Evolutionary conservation across 2,113 vertebrate species (phyloP), one percentile per base, ranked within the genome.

Genomic region (Triplophysa siluroides): DNA sequence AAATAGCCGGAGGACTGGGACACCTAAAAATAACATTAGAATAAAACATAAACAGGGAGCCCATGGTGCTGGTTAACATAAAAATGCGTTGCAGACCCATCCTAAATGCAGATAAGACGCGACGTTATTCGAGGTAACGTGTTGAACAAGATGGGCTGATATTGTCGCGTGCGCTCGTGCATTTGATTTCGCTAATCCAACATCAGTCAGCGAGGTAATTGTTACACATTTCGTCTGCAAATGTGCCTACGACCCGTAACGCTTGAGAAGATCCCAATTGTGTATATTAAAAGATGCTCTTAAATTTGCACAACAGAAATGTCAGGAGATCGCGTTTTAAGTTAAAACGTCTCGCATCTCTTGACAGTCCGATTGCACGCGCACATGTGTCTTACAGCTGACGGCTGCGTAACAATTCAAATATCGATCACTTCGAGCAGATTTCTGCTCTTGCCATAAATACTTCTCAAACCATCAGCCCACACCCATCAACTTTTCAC

Each of bases 1-100:
- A 99, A 98, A 94, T 96, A 96, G 93, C 97, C 97, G 86, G 94
- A 93, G 86, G 94, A 95, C 89, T 93, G 92, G 91, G 94, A 94
- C 92, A 94, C 95, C 97, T 98, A 92, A 91, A 94, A 93, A 95
- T 92, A 94, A 92, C 88, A 90, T 80, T 65, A 77, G 83, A 78
- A 71, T 50, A 52, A 76, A 76, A 23, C 54, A 76, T 64, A 72
- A 72, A 77, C 14, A 52, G 23, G 26, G 14, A 19, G 58, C 8
- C 14, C 45, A 69, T 68, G 68, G 74, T 69, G n/a, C 52, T 14
- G 14, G 3, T n/a, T 60, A 2, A n/a, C 11, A 24, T 3, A 33
- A 79, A 56, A n/a, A 38, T 33, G 71, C 50, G 62, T 33, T 74
- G 3, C 38, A 41, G 2, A 4, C 23, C 50, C 19, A 72, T 18